Evolutionary conservation across 2,113 vertebrate species (phyloP), one percentile per base, ranked within the genome.

Genomic region (Fulica atra): DNA sequence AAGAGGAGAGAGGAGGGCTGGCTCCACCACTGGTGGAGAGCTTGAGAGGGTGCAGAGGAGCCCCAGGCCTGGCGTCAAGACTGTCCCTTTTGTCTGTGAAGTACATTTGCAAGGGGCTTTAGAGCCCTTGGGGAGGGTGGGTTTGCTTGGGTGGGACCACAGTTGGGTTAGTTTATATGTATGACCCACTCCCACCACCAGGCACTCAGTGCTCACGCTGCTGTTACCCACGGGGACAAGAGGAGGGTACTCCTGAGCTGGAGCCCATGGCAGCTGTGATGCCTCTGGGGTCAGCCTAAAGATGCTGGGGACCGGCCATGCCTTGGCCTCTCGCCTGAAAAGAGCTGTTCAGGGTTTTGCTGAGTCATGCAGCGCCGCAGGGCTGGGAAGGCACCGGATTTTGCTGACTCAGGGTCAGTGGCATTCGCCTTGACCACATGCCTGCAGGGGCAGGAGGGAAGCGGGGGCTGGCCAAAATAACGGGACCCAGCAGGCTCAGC

Each of bases 401-500:
- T 44, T 87, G 95, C 96, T 94, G 92, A 95, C 57, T 95, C 93
- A 94, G 36, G 90, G 92, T 91, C 93, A 91, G 81, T 4, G 61
- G 90, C 38, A 81, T 35, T 72, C 3, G 20, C 26, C 53, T 84
- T 89, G 95, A 95, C 92, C 95, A 91, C 70, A 18, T 0, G 33
- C 81, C 89, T 1, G 7, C 12, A 0, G 74, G 65, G 85, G 70
- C 85, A 95, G 78, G 78, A 96, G 78, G 76, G 65, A 96, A 72
- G 89, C 36, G 1, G 68, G 60, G 60, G 57, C 81, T 60, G 84
- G 46, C 61, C 2, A 0, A 87, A 82, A 12, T 96, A 97, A 96
- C 93, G 90, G 96, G 81, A 92, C 35, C 56, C n/a, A 7, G 57
- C 53, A 1, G 16, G 28, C 44, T 54, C 73, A 44, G 16, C 17